A percentile compares a stretch with the other conserved stretches of the same genome.
Conservation (phyloP, 2,113 vertebrate species). For the Phoenicopterus ruber region DNA sequence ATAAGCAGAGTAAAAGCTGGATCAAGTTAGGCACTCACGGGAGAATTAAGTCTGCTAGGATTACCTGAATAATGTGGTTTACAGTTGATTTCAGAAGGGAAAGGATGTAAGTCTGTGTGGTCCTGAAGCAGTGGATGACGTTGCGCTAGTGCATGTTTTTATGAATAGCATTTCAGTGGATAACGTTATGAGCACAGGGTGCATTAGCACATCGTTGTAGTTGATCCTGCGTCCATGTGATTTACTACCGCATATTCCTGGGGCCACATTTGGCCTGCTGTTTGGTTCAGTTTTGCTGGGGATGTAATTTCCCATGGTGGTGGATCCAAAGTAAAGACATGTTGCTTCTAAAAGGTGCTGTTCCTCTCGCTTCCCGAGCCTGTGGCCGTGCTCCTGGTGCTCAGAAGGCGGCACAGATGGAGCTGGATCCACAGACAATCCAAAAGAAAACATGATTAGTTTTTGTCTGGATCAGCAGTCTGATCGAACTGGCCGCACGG, state of each 20-base stretch:
- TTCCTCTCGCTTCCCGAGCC: neutral
- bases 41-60: neutral
- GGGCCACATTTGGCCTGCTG: neutral
- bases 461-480: neutral
- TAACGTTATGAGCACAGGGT: neutral
- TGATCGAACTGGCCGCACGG: neutral
- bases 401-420: neutral
- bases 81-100: neutral
- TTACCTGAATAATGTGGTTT: slow-evolving; percentile 4
- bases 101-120: neutral
- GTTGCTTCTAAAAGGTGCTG: neutral
- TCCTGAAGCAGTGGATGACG: neutral
- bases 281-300: neutral
- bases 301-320: neutral
- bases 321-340: neutral
- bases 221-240: neutral
- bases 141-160: neutral
- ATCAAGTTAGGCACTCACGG: neutral
- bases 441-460: neutral
- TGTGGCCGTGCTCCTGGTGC: neutral
- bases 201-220: slow-evolving; percentile 5
- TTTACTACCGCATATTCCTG: neutral
- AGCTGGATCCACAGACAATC: neutral
- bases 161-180: neutral
- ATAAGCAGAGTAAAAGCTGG: neutral